phyloP scores from a whole-genome alignment of 2,797 vertebrate species.

The Clarias fuscus region DNA sequence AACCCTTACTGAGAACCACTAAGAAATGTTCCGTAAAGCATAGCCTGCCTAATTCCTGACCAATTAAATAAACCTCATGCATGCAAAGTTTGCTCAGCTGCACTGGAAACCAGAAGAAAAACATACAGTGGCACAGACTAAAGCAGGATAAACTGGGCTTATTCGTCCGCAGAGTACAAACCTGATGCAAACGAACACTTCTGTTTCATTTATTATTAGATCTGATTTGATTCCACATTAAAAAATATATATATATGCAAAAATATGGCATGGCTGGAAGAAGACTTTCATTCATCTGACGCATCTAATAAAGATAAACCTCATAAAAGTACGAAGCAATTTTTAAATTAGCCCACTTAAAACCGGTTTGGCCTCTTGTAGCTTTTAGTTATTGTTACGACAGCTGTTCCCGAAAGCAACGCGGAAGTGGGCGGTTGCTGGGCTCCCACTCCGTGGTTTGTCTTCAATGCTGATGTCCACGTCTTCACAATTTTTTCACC shows the following conservation, averaged over 20 bases:
- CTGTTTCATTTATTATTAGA: background rate
- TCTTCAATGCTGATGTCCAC: no score
- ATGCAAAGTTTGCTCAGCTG: background rate
- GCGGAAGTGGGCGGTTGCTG: no score
- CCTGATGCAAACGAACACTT: background rate
- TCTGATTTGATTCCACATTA: background rate
- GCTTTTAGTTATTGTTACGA: no score
- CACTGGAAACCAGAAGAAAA: background rate
- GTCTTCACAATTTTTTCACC: no score
- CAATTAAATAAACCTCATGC: background rate
- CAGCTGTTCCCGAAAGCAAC: no score
- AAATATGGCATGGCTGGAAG: background rate
- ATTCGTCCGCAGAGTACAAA: background rate
- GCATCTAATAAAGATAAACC: background rate
- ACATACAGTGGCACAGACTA: background rate
- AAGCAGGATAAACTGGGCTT: background rate
- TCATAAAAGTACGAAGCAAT: background rate
- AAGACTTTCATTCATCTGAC: background rate
- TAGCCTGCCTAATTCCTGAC: background rate
- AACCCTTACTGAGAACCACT: background rate
- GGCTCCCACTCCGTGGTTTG: no score
- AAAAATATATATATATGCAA: no score
- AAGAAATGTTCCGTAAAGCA: background rate
- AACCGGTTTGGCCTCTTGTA: no score
- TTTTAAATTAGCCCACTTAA: background rate